These are phyloP conservation scores for Vulpes lagopus DNA, from an alignment of 2,113 vertebrate genomes.

Conservation along the genomic window DNA sequence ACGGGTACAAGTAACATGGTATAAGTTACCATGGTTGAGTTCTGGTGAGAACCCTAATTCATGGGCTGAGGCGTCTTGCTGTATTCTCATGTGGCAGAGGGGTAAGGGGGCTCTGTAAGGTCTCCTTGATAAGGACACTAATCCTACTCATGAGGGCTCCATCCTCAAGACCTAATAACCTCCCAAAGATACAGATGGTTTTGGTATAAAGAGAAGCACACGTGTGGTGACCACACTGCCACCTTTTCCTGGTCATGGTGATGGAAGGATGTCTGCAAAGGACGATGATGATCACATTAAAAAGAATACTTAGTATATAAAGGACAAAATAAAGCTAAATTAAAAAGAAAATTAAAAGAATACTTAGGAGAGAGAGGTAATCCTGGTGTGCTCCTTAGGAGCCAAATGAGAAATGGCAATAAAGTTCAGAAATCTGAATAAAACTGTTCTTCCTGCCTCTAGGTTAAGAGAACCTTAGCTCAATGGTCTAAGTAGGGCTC, in stretches of 20 bases:
- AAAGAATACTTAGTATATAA: too few relatives aligned
- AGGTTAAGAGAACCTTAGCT: accelerated
- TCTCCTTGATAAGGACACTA: not conserved
- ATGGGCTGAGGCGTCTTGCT: not conserved
- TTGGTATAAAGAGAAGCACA: too few relatives aligned
- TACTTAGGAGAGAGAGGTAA: accelerated
- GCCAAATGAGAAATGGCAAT: not conserved
- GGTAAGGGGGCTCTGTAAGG: not conserved
- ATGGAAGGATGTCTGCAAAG: not conserved
- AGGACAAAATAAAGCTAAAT: too few relatives aligned
- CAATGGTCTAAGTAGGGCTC: accelerated
- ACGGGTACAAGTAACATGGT: not conserved
- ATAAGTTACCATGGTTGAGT: accelerated
- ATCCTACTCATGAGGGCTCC: not conserved
- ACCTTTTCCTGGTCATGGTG: not conserved
- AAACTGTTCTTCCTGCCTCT: not conserved
- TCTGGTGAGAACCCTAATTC: not conserved
- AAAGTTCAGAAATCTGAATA: not conserved
- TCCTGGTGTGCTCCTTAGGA: too few relatives aligned
- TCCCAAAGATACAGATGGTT: not conserved
- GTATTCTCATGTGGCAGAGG: too few relatives aligned
- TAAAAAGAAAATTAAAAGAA: too few relatives aligned
- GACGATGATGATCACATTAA: too few relatives aligned
- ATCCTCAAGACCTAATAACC: not conserved
- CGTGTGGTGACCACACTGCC: accelerated